Evolutionary conservation across 1,140 invertebrate genomes (phyloP).

Genomic region (Trichonephila clavata): DNA sequence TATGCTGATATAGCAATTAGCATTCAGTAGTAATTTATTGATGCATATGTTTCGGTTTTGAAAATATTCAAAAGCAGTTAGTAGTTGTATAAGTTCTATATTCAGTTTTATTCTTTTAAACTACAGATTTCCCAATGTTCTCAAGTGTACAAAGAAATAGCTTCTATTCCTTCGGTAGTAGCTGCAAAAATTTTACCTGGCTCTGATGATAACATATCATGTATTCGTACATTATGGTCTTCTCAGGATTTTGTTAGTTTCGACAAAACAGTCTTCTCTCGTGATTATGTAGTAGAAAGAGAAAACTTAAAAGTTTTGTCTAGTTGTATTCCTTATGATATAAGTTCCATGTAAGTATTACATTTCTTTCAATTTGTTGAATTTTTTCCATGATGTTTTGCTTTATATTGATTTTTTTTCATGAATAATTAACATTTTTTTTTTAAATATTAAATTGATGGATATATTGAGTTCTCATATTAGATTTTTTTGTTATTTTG

Average conservation of each 20-base stretch:
- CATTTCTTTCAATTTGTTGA: too few relatives aligned
- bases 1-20: too few relatives aligned
- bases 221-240: neutral
- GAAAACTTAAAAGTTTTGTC: neutral
- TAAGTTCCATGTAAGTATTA: slow-evolving; percentile 6
- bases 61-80: too few relatives aligned
- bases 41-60: too few relatives aligned
- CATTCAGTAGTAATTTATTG: too few relatives aligned
- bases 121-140: neutral
- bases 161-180: neutral
- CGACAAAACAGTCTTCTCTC: neutral
- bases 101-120: neutral
- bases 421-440: too few relatives aligned
- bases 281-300: slow-evolving; percentile 2
- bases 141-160: slow-evolving; percentile 4
- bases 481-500: too few relatives aligned
- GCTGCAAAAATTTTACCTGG: slow-evolving; percentile 27
- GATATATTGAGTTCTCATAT: too few relatives aligned
- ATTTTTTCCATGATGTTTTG: too few relatives aligned
- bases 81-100: too few relatives aligned
- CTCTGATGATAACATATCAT: neutral
- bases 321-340: slow-evolving; percentile 12
- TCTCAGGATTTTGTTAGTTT: slow-evolving; percentile 8
- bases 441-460: too few relatives aligned
- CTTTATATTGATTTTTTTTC: too few relatives aligned